phyloP scores from a whole-genome alignment of 30 jellyfish, hydroid and myxozoan genomes.

The Aurelia aurita region DNA sequence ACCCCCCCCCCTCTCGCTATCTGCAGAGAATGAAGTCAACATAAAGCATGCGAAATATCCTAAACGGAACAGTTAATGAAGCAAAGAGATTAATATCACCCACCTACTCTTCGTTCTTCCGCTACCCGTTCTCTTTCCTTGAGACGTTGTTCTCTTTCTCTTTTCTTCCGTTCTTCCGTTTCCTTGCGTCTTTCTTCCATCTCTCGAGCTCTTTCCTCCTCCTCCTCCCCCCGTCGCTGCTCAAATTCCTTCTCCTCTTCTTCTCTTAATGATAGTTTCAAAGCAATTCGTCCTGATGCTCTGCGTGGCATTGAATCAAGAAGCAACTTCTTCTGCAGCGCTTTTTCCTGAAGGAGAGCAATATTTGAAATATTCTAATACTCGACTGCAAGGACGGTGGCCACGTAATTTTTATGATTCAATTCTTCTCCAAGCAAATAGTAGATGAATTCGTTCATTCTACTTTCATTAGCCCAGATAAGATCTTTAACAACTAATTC shows the following conservation, averaged over 20 bases:
- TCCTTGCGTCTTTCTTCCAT: slow-evolving; percentile 82
- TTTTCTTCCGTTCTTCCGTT: slow-evolving; percentile 76
- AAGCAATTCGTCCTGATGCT: slow-evolving; percentile 87
- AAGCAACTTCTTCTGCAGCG: slow-evolving; percentile 77
- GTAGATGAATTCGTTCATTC: no score
- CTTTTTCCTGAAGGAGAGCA: slow-evolving; percentile 72
- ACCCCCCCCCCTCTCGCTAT: no score
- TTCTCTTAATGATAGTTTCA: slow-evolving; percentile 66
- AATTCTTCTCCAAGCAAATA: no score
- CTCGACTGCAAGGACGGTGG: no score
- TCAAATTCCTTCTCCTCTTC: slow-evolving; percentile 77
- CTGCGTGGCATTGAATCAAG: slow-evolving; percentile 82
- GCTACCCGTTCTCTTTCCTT: slow-evolving; percentile 87
- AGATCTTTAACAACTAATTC: no score
- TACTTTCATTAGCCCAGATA: no score
- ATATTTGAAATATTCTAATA: no score
- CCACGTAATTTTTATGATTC: no score
- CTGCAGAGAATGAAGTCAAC: no score
- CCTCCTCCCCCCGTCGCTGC: slow-evolving; percentile 45
- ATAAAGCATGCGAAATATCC: neutral
- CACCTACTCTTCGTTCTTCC: slow-evolving; percentile 89
- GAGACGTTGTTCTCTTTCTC: slow-evolving; percentile 77
- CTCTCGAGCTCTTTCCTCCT: slow-evolving; percentile 69
- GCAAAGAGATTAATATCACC: neutral
- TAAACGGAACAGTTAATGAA: neutral